phyloP scores from a whole-genome alignment of 2,113 vertebrate genomes.

The Campylomormyrus tamandua region DNA sequence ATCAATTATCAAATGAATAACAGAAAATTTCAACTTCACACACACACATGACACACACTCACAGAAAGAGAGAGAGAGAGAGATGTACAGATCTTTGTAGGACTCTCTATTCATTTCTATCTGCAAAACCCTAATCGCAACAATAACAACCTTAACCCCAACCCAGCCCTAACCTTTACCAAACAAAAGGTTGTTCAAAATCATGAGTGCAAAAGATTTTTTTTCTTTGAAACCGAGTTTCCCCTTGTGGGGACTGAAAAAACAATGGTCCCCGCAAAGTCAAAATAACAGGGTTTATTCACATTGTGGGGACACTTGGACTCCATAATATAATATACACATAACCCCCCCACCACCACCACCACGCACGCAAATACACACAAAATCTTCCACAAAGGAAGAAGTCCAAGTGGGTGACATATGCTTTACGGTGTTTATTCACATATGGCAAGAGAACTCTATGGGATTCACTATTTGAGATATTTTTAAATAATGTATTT shows the following conservation, averaged over 20 bases:
- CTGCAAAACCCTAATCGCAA: too few relatives aligned
- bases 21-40: background rate
- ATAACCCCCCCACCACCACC: background rate
- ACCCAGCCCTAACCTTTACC: too few relatives aligned
- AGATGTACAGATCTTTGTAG: too few relatives aligned
- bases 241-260: background rate
- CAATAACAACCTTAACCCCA: too few relatives aligned
- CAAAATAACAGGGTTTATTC: background rate
- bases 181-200: too few relatives aligned
- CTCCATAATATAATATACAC: background rate
- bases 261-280: background rate
- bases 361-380: background rate
- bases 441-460: background rate
- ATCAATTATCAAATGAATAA: background rate
- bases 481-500: background rate
- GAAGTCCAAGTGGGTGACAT: background rate
- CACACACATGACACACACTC: background rate
- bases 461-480: background rate
- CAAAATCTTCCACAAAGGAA: background rate
- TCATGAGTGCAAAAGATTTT: too few relatives aligned
- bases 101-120: too few relatives aligned
- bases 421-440: background rate
- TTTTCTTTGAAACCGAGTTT: background rate
- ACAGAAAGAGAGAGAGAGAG: too few relatives aligned
- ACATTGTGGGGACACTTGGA: background rate